Evolutionary conservation across 2,888 invertebrate genomes (phyloP).

Genomic region (Lasioglossum calceatum): DNA sequence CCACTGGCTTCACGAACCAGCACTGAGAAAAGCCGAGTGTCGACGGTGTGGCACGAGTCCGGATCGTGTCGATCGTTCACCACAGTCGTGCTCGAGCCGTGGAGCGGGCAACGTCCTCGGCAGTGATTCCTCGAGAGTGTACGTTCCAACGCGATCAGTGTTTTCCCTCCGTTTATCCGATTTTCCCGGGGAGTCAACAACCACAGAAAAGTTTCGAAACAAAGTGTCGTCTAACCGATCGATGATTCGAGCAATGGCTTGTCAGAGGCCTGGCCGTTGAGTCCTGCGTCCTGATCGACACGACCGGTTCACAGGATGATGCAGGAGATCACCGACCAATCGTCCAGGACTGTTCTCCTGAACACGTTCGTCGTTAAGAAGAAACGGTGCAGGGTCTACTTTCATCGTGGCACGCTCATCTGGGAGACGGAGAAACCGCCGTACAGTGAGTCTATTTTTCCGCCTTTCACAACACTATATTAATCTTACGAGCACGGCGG

Average conservation of each 20-base stretch:
- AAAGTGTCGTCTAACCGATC: background rate
- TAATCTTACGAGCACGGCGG: background rate
- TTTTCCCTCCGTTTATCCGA: constrained; percentile 13
- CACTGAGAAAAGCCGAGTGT: constrained; percentile 34
- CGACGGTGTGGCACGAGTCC: constrained; percentile 40
- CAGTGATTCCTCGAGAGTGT: background rate
- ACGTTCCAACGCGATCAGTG: background rate
- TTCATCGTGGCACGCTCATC: constrained; percentile 87
- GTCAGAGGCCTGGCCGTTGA: background rate
- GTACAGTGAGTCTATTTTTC: constrained; percentile 84
- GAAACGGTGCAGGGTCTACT: constrained; percentile 87
- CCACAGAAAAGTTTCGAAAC: background rate
- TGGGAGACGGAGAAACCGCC: constrained; percentile 88
- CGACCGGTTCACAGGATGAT: constrained; percentile 62
- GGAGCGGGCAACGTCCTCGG: constrained; percentile 9
- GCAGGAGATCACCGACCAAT: constrained; percentile 74
- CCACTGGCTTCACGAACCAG: background rate
- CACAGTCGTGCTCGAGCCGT: constrained; percentile 52
- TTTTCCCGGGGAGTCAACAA: background rate
- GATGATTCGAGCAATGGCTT: background rate
- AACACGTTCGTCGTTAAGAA: constrained; percentile 87
- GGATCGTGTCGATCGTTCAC: constrained; percentile 35
- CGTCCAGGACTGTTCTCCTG: constrained; percentile 82
- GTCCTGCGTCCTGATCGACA: background rate
- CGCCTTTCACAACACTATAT: background rate